phyloP scores from a whole-genome alignment of 1,140 invertebrate species.

The Bicyclus anynana region DNA sequence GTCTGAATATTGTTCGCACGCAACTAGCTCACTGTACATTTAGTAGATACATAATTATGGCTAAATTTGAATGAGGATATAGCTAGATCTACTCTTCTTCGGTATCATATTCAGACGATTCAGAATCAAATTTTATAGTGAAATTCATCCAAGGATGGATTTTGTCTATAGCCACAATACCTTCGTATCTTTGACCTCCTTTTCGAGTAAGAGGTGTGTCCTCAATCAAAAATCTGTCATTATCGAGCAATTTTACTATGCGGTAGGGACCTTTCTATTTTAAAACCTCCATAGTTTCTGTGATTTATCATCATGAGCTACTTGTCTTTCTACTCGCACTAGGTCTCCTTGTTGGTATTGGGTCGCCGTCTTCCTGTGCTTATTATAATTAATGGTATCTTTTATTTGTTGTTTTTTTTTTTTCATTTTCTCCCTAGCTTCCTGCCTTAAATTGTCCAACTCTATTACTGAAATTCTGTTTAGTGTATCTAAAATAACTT shows the following conservation, averaged over 20 bases:
- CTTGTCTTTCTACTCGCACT: slow-evolving; percentile 22
- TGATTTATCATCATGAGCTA: slow-evolving; percentile 25
- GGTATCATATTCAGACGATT: neutral
- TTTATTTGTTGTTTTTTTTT: slow-evolving; percentile 23
- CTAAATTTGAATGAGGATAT: neutral
- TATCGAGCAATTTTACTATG: slow-evolving; percentile 22
- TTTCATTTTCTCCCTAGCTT: slow-evolving; percentile 20
- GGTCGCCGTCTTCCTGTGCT: slow-evolving; percentile 13
- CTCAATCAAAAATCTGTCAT: slow-evolving; percentile 9
- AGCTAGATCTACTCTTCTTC: neutral
- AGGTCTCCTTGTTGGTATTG: slow-evolving; percentile 24
- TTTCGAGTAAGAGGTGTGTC: slow-evolving; percentile 8
- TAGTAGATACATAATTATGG: neutral
- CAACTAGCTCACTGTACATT: no score
- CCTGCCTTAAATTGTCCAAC: neutral
- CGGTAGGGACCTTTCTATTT: slow-evolving; percentile 33
- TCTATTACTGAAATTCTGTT: slow-evolving; percentile 1
- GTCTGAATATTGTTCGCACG: no score
- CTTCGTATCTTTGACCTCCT: neutral
- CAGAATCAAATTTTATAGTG: neutral
- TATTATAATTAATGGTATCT: slow-evolving; percentile 24
- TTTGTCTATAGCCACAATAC: slow-evolving; percentile 3
- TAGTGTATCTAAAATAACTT: slow-evolving; percentile 18
- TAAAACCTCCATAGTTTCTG: slow-evolving; percentile 28
- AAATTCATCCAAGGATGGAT: neutral